phyloP scores from a whole-genome alignment of 2,797 vertebrate species.

The Lepidocolaptes lacrymiger region DNA sequence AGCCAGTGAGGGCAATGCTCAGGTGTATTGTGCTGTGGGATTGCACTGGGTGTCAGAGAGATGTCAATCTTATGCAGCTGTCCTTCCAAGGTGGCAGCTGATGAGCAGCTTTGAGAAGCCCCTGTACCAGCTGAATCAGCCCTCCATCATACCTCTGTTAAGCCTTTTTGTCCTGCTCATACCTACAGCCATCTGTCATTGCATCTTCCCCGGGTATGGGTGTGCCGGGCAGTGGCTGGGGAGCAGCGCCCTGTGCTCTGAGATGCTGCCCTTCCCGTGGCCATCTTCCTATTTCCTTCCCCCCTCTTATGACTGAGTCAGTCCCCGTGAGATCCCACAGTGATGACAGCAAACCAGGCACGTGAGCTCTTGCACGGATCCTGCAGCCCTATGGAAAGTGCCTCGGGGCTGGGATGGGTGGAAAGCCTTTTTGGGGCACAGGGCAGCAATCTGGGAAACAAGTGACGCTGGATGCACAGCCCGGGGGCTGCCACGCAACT shows the following conservation, averaged over 20 bases:
- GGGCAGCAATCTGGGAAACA: neutral
- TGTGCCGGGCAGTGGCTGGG: neutral
- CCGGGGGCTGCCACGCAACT: fast-evolving
- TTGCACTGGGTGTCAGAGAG: neutral
- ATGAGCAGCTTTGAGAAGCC: neutral
- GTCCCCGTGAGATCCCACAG: neutral
- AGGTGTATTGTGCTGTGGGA: neutral
- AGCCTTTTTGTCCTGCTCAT: neutral
- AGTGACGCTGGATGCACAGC: neutral
- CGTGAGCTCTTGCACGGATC: fast-evolving
- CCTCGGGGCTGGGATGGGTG: fast-evolving
- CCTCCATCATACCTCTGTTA: neutral
- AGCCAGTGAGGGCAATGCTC: neutral
- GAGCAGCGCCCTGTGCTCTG: neutral
- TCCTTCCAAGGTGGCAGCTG: neutral
- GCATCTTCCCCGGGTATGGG: neutral
- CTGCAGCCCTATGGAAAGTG: neutral
- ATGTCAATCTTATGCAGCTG: neutral
- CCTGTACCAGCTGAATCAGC: neutral
- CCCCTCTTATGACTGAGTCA: neutral
- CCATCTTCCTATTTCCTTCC: conserved; percentile 9
- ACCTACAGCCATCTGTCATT: neutral
- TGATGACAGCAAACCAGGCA: neutral
- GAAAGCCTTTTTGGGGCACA: fast-evolving
- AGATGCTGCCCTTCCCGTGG: neutral